Conservation (phyloP, 2,888 invertebrate genomes). For the Operophtera brumata region DNA sequence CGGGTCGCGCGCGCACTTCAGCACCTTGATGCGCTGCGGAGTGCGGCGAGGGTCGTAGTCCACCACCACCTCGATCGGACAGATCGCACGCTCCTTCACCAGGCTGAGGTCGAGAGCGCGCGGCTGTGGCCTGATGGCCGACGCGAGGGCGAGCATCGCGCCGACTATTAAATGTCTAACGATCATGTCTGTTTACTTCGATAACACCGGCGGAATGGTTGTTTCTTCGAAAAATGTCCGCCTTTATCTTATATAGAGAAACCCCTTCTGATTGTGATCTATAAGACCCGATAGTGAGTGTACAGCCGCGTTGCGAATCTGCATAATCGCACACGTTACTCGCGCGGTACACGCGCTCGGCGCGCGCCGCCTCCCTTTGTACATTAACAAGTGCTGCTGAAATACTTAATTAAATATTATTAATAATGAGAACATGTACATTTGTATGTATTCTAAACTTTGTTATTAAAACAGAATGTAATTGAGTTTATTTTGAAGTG, state of each 20-base stretch:
- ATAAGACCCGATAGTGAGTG: background rate
- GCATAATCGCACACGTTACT: too few species aligned
- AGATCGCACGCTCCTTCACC: constrained; percentile 33
- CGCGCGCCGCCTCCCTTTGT: too few species aligned
- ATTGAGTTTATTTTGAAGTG: too few species aligned
- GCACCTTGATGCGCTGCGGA: constrained; percentile 53
- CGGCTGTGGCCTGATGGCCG: constrained; percentile 1
- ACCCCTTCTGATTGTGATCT: constrained; percentile 4
- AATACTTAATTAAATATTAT: too few species aligned
- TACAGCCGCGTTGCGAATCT: too few species aligned
- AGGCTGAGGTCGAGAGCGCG: constrained; percentile 31
- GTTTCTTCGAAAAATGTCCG: background rate
- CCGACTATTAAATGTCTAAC: constrained; percentile 2
- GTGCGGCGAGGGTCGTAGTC: constrained; percentile 45
- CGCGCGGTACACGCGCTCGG: too few species aligned
- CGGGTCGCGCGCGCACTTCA: constrained; percentile 46
- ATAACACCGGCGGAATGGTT: background rate
- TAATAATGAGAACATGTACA: too few species aligned
- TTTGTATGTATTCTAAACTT: too few species aligned
- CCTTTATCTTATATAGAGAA: background rate
- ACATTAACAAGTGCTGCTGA: too few species aligned
- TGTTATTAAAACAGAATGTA: too few species aligned
- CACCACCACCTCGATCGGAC: constrained; percentile 33
- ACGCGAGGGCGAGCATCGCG: background rate
- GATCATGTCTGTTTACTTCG: background rate